phyloP scores from a whole-genome alignment of 2,113 vertebrate species.

The Chrysemys picta region DNA sequence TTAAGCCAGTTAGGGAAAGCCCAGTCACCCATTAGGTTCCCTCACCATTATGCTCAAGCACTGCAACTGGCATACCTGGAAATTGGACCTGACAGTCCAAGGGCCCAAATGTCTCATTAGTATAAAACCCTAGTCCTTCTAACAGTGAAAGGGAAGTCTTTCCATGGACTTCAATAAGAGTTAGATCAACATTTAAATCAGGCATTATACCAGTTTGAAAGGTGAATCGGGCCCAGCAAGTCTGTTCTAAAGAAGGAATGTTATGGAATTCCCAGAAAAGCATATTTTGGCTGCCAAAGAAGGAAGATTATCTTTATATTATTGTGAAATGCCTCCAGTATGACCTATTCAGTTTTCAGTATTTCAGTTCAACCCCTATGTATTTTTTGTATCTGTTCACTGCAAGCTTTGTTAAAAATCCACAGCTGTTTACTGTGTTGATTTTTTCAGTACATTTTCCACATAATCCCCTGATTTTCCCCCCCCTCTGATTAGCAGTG shows the following conservation, averaged over 20 bases:
- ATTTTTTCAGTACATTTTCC: constrained; percentile 9
- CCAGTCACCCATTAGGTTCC: neutral
- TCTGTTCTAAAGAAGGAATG: neutral
- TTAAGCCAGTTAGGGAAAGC: neutral
- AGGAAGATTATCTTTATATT: neutral
- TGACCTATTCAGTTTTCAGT: neutral
- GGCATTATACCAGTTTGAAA: neutral
- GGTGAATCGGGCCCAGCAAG: neutral
- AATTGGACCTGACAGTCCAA: neutral
- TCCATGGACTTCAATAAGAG: neutral
- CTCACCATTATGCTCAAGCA: neutral
- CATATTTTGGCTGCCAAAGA: neutral
- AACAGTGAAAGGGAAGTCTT: neutral
- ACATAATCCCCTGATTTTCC: constrained; percentile 18
- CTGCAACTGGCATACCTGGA: neutral
- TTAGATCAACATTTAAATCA: neutral
- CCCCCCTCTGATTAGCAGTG: constrained; percentile 14
- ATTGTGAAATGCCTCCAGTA: neutral
- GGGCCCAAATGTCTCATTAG: neutral
- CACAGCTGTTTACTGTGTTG: neutral
- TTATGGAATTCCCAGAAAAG: neutral
- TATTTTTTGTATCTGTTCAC: neutral
- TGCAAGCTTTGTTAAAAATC: constrained; percentile 13
- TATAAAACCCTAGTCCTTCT: neutral
- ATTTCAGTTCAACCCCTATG: neutral